Evolutionary conservation across 2,888 invertebrate genomes (phyloP), one percentile per base, ranked within the genome.

Genomic region (Cephus sareptanus): DNA sequence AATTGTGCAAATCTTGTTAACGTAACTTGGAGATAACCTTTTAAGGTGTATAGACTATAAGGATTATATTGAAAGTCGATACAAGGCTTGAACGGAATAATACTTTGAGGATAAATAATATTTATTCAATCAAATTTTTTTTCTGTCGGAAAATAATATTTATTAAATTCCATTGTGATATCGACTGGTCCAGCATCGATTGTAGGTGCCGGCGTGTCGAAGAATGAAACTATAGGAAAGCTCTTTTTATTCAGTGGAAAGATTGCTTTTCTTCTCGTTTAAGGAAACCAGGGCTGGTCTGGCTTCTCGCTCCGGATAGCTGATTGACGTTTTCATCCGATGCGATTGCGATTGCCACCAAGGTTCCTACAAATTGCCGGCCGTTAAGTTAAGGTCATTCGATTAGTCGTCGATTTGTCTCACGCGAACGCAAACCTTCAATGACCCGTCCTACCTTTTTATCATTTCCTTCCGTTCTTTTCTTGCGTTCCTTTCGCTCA

Each of bases 341-440:
- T 75, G 73, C 71, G 56, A 79, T 77, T 74, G 79, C 74, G 69
- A 35, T 75, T 75, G 74, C 30, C 33, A 56, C 15, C n/a, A 56
- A 74, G 77, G 34, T 69, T 76, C 30, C 70, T 74, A 77, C 81
- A 79, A 78, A 81, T 81, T 69, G 76, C 73, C 69, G 77, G 71
- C 75, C 77, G 75, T 80, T 81, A 77, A 75, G 76, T 71, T 79
- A 80, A 80, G 75, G 76, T 78, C 73, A 79, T 81, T 76, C 81
- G 79, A 81, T 81, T 81, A 81, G 81, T 79, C 78, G 79, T 74
- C 81, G 79, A 81, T 81, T 81, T 80, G 81, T 81, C 81, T 30
- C 71, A 71, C 71, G 71, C 71, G 71, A 71, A 71, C 33, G 33
- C 71, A 34, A 71, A 34, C 71, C 71, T 34, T 12, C 56, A 9